A percentile compares a stretch with the other conserved stretches of the same genome.
phyloP scores from a whole-genome alignment of 2,888 invertebrate species.

The Papilio demoleus region DNA sequence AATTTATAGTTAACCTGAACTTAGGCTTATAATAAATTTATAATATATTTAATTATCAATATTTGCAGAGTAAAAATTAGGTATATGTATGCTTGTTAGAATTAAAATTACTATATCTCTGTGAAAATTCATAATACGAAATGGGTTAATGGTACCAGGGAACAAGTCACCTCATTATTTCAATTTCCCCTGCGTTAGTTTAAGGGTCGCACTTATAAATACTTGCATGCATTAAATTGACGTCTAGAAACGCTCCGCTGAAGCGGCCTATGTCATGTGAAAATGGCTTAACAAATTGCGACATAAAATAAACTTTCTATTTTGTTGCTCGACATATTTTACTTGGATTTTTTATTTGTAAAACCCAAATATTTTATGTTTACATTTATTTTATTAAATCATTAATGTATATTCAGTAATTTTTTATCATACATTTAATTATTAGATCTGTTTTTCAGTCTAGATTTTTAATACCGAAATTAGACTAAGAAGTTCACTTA shows the following conservation, averaged over 20 bases:
- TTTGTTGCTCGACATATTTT: not conserved
- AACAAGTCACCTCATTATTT: slow-evolving; percentile 36
- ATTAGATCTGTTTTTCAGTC: too few species aligned
- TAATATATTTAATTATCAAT: too few species aligned
- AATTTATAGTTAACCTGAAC: too few species aligned
- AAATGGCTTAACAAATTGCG: slow-evolving; percentile 12
- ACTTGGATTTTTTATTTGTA: not conserved
- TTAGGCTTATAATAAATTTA: too few species aligned
- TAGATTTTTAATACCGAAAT: too few species aligned
- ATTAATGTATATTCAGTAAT: too few species aligned
- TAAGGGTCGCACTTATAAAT: slow-evolving; percentile 31
- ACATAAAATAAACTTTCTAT: not conserved
- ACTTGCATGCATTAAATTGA: slow-evolving; percentile 32
- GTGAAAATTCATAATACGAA: slow-evolving; percentile 23
- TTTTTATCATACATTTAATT: too few species aligned
- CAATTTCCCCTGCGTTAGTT: slow-evolving; percentile 30
- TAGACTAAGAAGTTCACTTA: too few species aligned
- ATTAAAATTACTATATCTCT: slow-evolving; percentile 12
- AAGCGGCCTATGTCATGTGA: slow-evolving; percentile 9
- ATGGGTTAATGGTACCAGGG: slow-evolving; percentile 29
- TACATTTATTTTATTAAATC: too few species aligned
- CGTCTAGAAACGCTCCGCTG: slow-evolving; percentile 25
- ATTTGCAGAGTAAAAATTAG: not conserved
- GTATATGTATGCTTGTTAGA: not conserved
- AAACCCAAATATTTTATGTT: not conserved